These are phyloP conservation scores for Stomorhina lunata DNA, from an alignment of 2,888 invertebrate genomes.

Conservation along the genomic window DNA sequence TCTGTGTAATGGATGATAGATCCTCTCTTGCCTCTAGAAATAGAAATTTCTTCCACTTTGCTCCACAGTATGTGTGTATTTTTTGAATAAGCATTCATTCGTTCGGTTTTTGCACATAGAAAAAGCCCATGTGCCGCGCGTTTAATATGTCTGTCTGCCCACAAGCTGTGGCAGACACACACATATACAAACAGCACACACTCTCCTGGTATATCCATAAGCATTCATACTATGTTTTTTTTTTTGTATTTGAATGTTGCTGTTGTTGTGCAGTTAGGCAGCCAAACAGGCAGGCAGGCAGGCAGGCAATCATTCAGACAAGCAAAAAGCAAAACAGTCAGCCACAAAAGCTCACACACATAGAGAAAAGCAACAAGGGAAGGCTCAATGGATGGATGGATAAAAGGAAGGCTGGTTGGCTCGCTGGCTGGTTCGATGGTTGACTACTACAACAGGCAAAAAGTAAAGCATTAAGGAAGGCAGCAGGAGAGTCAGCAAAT, in stretches of 20 bases:
- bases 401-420: neutral
- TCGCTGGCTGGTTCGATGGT: slow-evolving; percentile 37
- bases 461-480: neutral
- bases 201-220: neutral
- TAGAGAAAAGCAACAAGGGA: slow-evolving; percentile 13
- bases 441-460: slow-evolving; percentile 25
- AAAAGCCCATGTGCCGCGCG: slow-evolving; percentile 65
- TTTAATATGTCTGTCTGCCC: slow-evolving; percentile 62
- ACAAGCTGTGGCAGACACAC: slow-evolving; percentile 63
- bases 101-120: slow-evolving; percentile 56
- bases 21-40: too few relatives aligned
- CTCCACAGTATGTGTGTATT: slow-evolving; percentile 27
- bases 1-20: too few relatives aligned
- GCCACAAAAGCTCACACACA: slow-evolving; percentile 34
- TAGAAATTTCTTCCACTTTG: neutral
- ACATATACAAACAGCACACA: slow-evolving; percentile 31
- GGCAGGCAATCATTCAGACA: slow-evolving; percentile 35
- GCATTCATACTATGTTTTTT: slow-evolving; percentile 7
- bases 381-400: neutral
- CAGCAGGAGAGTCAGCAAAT: slow-evolving; percentile 30
- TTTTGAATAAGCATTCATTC: slow-evolving; percentile 54
- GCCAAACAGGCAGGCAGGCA: slow-evolving; percentile 44
- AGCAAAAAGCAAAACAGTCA: slow-evolving; percentile 39
- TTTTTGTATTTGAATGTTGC: neutral
- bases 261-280: slow-evolving; percentile 29